Conservation (phyloP, 2,797 vertebrate genomes). For the Aeoliscus strigatus region DNA sequence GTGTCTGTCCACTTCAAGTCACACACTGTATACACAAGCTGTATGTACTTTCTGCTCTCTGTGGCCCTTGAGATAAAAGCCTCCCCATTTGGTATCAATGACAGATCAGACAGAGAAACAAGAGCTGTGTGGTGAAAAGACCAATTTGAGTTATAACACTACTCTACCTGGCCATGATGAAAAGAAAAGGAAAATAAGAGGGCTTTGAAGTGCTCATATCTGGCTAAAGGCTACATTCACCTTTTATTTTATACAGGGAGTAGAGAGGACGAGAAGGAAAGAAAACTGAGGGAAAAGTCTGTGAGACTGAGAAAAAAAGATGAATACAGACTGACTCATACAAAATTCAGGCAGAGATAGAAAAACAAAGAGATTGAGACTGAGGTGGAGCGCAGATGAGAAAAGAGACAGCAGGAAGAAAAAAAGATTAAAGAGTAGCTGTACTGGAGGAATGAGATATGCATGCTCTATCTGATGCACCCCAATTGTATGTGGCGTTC, state of each 20-base stretch:
- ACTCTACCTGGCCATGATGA: slow-evolving; percentile 45
- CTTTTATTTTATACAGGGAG: slow-evolving; percentile 46
- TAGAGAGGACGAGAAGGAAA: slow-evolving; percentile 9
- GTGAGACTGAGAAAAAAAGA: slow-evolving; percentile 19
- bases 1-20: slow-evolving; percentile 6
- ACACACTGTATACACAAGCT: slow-evolving; percentile 10
- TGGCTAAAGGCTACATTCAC: slow-evolving; percentile 53
- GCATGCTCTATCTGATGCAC: slow-evolving; percentile 32
- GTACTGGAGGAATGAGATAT: slow-evolving; percentile 9
- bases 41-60: slow-evolving; percentile 7
- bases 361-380: slow-evolving; percentile 26
- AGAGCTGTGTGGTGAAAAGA: slow-evolving; percentile 37
- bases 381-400: slow-evolving; percentile 4
- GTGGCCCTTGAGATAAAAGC: slow-evolving; percentile 31
- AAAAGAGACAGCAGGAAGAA: slow-evolving; percentile 25
- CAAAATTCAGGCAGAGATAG: slow-evolving; percentile 25
- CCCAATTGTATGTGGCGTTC: slow-evolving; percentile 28
- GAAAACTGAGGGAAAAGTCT: slow-evolving; percentile 27
- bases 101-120: slow-evolving; percentile 32
- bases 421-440: slow-evolving; percentile 10
- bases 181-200: slow-evolving; percentile 39
- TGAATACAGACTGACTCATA: slow-evolving; percentile 34
- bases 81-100: slow-evolving; percentile 17
- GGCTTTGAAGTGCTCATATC: slow-evolving; percentile 49
- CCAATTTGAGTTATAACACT: slow-evolving; percentile 43